Conservation (phyloP, 92 coral and sea anemone species). For the Palythoa grandis region DNA sequence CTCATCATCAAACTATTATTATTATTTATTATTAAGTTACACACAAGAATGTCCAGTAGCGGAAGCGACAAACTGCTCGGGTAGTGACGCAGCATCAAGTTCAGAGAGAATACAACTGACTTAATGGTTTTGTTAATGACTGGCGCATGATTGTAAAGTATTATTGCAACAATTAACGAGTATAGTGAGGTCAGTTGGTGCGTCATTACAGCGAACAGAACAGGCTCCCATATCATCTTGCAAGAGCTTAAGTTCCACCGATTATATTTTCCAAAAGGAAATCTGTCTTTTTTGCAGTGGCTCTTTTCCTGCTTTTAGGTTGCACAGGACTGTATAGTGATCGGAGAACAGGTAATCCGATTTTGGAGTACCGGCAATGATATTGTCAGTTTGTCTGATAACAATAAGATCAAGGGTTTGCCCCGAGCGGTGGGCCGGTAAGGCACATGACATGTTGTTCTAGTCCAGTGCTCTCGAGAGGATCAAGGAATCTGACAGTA, state of each 20-base stretch:
- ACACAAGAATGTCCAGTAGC: no score
- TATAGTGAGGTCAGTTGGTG: constrained; percentile 33
- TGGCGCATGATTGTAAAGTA: constrained; percentile 28
- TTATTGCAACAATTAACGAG: constrained; percentile 43
- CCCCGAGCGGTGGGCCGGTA: constrained; percentile 42
- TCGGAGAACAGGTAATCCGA: constrained; percentile 27
- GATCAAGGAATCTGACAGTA: constrained; percentile 46
- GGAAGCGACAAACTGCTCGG: background rate
- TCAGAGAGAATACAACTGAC: background rate
- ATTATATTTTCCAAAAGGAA: constrained; percentile 28
- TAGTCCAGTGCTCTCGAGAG: constrained; percentile 49
- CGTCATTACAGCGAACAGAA: constrained; percentile 35
- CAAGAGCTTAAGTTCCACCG: constrained; percentile 18
- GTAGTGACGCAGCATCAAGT: background rate
- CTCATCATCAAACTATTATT: no score
- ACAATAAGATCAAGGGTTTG: constrained; percentile 50
- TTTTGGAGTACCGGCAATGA: constrained; percentile 31
- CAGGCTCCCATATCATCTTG: constrained; percentile 11
- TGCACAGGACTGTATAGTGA: constrained; percentile 44
- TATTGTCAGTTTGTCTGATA: constrained; percentile 34
- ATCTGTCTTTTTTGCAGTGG: constrained; percentile 18
- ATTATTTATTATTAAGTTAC: no score
- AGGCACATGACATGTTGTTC: constrained; percentile 45
- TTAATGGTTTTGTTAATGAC: background rate
- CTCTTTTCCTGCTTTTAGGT: constrained; percentile 24